A percentile compares a stretch with the other conserved stretches of the same genome.
These are phyloP conservation scores for Pyrocephalus nanus DNA, from an alignment of 2,797 vertebrate genomes.

Conservation along the genomic window DNA sequence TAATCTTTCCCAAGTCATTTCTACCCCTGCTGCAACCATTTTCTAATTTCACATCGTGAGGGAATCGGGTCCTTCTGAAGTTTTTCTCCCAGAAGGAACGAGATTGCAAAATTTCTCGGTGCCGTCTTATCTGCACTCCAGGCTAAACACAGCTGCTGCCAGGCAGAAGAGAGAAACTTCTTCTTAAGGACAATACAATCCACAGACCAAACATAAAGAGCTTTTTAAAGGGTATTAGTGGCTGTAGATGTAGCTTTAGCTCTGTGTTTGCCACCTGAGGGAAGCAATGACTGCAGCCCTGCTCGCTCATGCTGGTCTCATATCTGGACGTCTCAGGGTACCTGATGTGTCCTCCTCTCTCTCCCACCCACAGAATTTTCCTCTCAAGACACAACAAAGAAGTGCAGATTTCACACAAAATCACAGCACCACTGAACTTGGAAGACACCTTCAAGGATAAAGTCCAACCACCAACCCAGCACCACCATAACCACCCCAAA, in stretches of 20 bases:
- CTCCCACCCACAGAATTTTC: neutral
- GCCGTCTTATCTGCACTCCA: neutral
- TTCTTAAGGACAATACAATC: neutral
- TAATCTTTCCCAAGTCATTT: neutral
- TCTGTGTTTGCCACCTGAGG: neutral
- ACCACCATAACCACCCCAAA: neutral
- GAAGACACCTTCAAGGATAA: neutral
- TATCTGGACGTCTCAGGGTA: neutral
- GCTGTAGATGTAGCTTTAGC: neutral
- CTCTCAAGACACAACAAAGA: neutral
- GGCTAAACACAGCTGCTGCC: constrained; percentile 16
- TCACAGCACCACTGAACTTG: neutral
- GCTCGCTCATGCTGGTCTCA: neutral
- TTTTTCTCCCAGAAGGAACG: neutral
- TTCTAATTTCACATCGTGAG: accelerated
- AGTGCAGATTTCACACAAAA: neutral
- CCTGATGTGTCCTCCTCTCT: neutral
- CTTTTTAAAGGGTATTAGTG: neutral
- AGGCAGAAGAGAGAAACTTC: neutral
- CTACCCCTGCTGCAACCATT: neutral
- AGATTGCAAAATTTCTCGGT: neutral
- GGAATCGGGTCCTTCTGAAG: neutral
- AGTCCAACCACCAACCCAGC: neutral
- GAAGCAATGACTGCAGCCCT: neutral
- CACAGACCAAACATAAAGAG: neutral